Conservation (phyloP, 2,797 vertebrate genomes). For the Oreochromis mossambicus region DNA sequence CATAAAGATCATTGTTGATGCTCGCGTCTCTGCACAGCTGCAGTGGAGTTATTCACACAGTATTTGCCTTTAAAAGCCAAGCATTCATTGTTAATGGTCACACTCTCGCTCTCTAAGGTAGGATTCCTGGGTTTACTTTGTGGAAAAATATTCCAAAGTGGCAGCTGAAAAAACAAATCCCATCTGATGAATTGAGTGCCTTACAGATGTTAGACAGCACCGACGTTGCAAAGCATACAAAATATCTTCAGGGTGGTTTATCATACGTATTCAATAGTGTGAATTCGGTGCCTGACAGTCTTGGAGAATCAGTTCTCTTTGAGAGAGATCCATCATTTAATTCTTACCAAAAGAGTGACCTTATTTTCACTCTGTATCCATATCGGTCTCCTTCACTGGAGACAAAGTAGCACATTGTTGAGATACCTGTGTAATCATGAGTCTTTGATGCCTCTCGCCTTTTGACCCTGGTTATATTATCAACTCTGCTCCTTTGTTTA, state of each 20-base stretch:
- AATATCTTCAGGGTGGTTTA: constrained; percentile 26
- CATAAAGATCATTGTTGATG: background rate
- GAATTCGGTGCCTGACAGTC: background rate
- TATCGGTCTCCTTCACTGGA: background rate
- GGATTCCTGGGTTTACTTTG: constrained; percentile 63
- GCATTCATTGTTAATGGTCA: background rate
- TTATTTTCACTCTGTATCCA: constrained; percentile 36
- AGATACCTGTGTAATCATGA: constrained; percentile 54
- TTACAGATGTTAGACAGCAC: constrained; percentile 37
- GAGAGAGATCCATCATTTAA: constrained; percentile 39
- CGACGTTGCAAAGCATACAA: constrained; percentile 54
- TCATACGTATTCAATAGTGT: background rate
- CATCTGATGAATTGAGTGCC: constrained; percentile 51
- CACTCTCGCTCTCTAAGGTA: constrained; percentile 61
- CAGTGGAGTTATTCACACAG: background rate
- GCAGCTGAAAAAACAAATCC: constrained; percentile 71
- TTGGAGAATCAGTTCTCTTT: constrained; percentile 2
- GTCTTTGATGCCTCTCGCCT: constrained; percentile 49
- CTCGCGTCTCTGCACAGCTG: constrained; percentile 17
- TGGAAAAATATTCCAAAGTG: constrained; percentile 42
- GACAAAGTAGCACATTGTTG: constrained; percentile 61
- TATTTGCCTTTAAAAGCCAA: background rate
- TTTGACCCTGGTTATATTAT: constrained; percentile 53
- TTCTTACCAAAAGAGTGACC: constrained; percentile 21
- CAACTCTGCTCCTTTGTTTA: constrained; percentile 34